These are phyloP conservation scores for Staurois parvus DNA, from an alignment of 2,797 vertebrate genomes.

Conservation along the genomic window DNA sequence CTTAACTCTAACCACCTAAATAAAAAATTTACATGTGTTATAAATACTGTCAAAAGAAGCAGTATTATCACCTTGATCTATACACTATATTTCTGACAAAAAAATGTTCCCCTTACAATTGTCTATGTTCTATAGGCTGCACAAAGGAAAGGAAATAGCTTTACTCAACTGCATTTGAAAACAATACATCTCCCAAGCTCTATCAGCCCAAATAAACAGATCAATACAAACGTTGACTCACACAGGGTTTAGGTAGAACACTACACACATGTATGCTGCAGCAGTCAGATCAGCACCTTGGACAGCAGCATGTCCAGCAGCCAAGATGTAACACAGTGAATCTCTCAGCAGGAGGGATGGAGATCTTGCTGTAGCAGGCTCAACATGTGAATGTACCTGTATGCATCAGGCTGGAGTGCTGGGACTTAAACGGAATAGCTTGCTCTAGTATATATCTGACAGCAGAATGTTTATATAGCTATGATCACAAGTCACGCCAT, in stretches of 20 bases:
- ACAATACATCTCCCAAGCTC: conserved; percentile 4
- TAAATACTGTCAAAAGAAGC: too few relatives aligned
- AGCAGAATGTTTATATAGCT: not conserved
- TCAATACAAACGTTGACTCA: not conserved
- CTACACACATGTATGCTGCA: not conserved
- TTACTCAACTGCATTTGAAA: too few relatives aligned
- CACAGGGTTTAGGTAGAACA: too few relatives aligned
- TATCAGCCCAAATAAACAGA: conserved; percentile 7
- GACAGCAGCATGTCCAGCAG: conserved; percentile 30
- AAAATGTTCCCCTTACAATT: not conserved
- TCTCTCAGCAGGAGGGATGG: not conserved
- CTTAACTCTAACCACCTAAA: too few relatives aligned
- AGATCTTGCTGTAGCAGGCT: not conserved
- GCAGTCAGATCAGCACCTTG: conserved; percentile 37
- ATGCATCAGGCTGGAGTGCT: not conserved
- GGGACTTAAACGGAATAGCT: not conserved
- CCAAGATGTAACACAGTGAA: conserved; percentile 3
- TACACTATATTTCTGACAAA: too few relatives aligned
- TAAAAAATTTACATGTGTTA: too few relatives aligned
- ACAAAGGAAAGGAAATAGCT: not conserved
- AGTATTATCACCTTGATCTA: too few relatives aligned
- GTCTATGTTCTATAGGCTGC: not conserved
- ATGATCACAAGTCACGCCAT: not conserved
- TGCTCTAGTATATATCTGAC: not conserved
- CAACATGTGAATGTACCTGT: conserved; percentile 39